Evolutionary conservation across 2,113 vertebrate species (phyloP).

Genomic region (Trichechus manatus): DNA sequence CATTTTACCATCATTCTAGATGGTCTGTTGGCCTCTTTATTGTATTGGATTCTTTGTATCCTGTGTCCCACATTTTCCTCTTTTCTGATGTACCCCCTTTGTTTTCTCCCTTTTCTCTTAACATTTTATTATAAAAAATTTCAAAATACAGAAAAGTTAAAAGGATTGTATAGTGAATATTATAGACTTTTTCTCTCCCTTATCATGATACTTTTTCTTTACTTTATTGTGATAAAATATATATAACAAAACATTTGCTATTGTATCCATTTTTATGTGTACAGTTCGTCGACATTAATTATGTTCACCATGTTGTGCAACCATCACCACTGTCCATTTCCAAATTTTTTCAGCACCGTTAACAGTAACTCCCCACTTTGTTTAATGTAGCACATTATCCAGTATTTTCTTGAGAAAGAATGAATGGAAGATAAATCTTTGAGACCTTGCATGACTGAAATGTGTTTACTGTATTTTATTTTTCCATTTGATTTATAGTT

Average conservation of each 20-base stretch:
- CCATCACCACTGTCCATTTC: not conserved
- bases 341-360: not conserved
- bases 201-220: too few relatives aligned
- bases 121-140: not conserved
- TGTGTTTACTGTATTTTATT: not conserved
- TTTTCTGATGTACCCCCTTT: not conserved
- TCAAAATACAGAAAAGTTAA: not conserved
- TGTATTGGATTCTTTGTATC: not conserved
- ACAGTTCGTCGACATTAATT: too few relatives aligned
- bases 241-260: too few relatives aligned
- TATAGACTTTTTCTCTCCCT: not conserved
- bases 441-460: not conserved
- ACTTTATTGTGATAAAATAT: too few relatives aligned
- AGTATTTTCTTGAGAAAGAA: not conserved
- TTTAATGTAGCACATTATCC: not conserved
- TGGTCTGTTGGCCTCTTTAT: not conserved
- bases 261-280: too few relatives aligned
- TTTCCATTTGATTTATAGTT: constrained; percentile 14
- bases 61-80: not conserved
- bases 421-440: constrained; percentile 16
- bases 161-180: not conserved
- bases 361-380: not conserved
- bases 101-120: not conserved
- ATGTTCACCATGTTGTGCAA: too few relatives aligned
- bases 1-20: not conserved